A percentile compares a stretch with the other conserved stretches of the same genome.
These are phyloP conservation scores for Andrena praecox DNA, from an alignment of 2,888 invertebrate species.

Conservation along the genomic window DNA sequence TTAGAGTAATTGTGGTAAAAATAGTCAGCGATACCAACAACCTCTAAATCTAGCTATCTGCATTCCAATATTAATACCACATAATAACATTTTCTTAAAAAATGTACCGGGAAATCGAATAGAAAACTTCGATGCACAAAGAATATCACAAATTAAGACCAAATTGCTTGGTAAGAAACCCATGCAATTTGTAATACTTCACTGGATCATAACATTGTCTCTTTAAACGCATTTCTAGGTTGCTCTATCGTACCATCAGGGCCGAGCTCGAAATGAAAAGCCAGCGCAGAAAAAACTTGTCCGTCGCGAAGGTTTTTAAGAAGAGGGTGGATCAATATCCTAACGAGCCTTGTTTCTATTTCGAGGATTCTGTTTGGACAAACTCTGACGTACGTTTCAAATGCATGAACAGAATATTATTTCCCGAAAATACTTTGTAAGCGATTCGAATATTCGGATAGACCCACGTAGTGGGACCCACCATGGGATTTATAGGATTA, in stretches of 20 bases:
- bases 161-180: not conserved
- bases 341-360: conserved; percentile 89
- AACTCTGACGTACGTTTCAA: conserved; percentile 87
- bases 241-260: conserved; percentile 87
- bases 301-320: conserved; percentile 88
- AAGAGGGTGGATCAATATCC: conserved; percentile 87
- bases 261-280: conserved; percentile 86
- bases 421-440: not conserved
- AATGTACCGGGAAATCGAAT: too few species aligned
- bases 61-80: too few species aligned
- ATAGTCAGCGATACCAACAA: too few species aligned
- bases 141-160: too few species aligned
- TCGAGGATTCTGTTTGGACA: conserved; percentile 89
- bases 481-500: not conserved
- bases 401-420: not conserved
- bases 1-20: too few species aligned
- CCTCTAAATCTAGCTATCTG: too few species aligned
- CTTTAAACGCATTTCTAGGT: conserved; percentile 82
- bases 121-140: too few species aligned
- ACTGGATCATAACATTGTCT: not conserved
- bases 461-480: not conserved
- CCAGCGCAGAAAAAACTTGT: conserved; percentile 87
- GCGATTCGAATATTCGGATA: not conserved
- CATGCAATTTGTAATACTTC: not conserved
- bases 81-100: too few species aligned